phyloP scores from a whole-genome alignment of 2,797 vertebrate species.

The Paedocypris micromegethes region DNA sequence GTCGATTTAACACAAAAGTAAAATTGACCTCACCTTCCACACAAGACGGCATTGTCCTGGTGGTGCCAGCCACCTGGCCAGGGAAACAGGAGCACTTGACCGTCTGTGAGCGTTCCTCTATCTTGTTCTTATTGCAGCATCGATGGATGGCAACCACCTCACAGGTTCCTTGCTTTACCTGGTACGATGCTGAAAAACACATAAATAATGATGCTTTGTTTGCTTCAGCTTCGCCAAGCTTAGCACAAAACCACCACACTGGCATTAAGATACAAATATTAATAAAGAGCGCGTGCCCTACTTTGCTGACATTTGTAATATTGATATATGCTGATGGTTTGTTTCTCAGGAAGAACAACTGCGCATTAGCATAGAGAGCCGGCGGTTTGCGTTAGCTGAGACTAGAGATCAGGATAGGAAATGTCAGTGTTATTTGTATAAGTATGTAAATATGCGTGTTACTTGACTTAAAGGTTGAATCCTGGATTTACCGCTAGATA shows the following conservation, averaged over 20 bases:
- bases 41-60: slow-evolving; percentile 85
- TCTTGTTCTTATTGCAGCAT: slow-evolving; percentile 96
- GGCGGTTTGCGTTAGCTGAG: not conserved
- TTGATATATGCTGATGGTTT: slow-evolving; percentile 27
- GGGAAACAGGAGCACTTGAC: slow-evolving; percentile 97
- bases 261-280: not conserved
- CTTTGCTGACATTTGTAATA: slow-evolving; percentile 14
- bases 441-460: slow-evolving; percentile 38
- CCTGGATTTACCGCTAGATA: slow-evolving; percentile 40
- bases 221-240: too few relatives aligned
- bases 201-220: not conserved
- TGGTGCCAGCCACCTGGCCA: slow-evolving; percentile 92
- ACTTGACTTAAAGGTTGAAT: slow-evolving; percentile 4
- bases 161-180: slow-evolving; percentile 92
- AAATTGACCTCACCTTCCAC: slow-evolving; percentile 82
- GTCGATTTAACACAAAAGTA: too few relatives aligned
- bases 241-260: not conserved
- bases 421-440: slow-evolving; percentile 43
- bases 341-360: slow-evolving; percentile 50
- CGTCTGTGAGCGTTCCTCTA: slow-evolving; percentile 92
- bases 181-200: slow-evolving; percentile 73
- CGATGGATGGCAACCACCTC: slow-evolving; percentile 91
- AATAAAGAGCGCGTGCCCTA: not conserved
- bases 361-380: slow-evolving; percentile 49
- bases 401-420: not conserved